Evolutionary conservation across 2,888 invertebrate genomes (phyloP), one percentile per base, ranked within the genome.

Genomic region (Drosophila siamana): DNA sequence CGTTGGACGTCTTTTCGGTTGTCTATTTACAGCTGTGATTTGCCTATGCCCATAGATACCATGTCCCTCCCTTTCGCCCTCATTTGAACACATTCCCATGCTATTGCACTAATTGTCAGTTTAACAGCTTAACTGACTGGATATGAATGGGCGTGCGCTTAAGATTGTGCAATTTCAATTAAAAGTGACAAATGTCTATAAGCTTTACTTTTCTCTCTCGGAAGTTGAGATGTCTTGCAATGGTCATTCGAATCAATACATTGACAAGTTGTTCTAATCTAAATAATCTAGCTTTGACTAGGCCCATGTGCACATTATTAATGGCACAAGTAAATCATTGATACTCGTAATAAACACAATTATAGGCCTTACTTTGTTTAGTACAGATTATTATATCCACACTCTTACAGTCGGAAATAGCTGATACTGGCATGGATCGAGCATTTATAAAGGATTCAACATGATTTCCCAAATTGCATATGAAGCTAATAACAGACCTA

Each of bases 11-110:
- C 83, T 83, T 84, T 88, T 88, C 70, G 87, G 60, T 60, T 85
- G 84, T 86, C 84, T 86, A 86, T 88, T 88, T 86, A 74, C 70
- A 63, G 63, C 75, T 69, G 85, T 88, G 89, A 85, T 85, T 88
- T 86, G 75, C 72, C 82, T 68, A 61, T 73, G 46, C 38, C 50
- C 50, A 48, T 54, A 44, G 46, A 26, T 48, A 9, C 38, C 16
- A 0, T 11, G 9, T 4, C 9, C 13, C 33, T 26, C 19, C 5
- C 16, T 40, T 15, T 33, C 36, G 11, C 41, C 4, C 19, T 16
- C 54, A 11, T 43, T 24, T 8, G 9, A n/a, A 9, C 8, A 2
- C 8, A 41, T 1, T 13, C 7, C 43, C 19, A 11, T 16, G 46
- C 61, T 68, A 69, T 88, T 65, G 50, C 62, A 54, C 88, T 85